phyloP scores from a whole-genome alignment of 2,888 invertebrate species.

The Escarpia spicata region DNA sequence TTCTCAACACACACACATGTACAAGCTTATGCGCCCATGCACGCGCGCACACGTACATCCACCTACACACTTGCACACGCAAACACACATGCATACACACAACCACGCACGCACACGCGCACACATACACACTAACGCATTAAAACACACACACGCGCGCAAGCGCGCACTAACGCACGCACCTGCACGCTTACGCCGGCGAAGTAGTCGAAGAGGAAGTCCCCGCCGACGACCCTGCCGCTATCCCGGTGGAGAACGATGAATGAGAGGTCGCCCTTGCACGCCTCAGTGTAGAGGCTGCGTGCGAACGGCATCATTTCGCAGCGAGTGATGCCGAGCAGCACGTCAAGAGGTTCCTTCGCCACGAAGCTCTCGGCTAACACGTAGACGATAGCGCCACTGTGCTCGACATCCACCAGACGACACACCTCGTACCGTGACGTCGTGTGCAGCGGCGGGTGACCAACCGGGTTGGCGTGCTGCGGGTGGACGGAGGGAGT shows the following conservation, averaged over 20 bases:
- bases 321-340: slow-evolving; percentile 33
- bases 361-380: slow-evolving; percentile 36
- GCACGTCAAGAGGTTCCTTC: slow-evolving; percentile 36
- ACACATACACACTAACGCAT: neutral
- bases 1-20: neutral
- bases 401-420: slow-evolving; percentile 23
- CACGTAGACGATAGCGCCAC: slow-evolving; percentile 28
- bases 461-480: neutral
- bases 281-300: slow-evolving; percentile 32
- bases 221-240: slow-evolving; percentile 38
- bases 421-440: slow-evolving; percentile 19
- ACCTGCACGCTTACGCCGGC: slow-evolving; percentile 25
- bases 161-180: neutral
- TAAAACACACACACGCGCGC: neutral
- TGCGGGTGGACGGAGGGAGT: neutral
- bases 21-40: neutral
- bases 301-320: slow-evolving; percentile 35
- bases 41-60: neutral
- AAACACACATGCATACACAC: neutral
- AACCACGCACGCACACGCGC: neutral
- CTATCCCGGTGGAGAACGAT: slow-evolving; percentile 30
- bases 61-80: neutral
- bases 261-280: slow-evolving; percentile 29
- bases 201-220: slow-evolving; percentile 38
- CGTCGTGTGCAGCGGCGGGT: neutral